Evolutionary conservation across 2,888 invertebrate genomes (phyloP).

Genomic region (Nowickia ferox): DNA sequence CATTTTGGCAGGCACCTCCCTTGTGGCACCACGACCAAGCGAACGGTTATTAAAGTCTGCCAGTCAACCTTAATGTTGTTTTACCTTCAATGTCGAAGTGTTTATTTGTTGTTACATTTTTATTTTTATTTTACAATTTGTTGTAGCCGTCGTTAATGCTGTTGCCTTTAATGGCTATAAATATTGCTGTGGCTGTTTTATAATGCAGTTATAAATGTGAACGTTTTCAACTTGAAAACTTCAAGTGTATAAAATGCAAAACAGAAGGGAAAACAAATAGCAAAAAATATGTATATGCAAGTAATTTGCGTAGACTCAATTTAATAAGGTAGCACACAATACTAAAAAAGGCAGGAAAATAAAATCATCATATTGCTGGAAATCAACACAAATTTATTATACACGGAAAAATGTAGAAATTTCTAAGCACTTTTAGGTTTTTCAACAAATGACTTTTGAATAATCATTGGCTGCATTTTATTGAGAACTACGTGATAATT

Average conservation of each 20-base stretch:
- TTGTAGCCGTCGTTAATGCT: constrained; percentile 38
- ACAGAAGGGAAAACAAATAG: not conserved
- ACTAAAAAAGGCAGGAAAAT: not conserved
- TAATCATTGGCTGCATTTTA: too few relatives aligned
- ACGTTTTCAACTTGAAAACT: constrained; percentile 52
- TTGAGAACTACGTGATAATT: too few relatives aligned
- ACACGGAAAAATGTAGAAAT: too few relatives aligned
- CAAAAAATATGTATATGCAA: constrained; percentile 32
- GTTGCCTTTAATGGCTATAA: constrained; percentile 48
- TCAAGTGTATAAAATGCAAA: constrained; percentile 45
- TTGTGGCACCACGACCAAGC: too few relatives aligned
- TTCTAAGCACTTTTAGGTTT: too few relatives aligned
- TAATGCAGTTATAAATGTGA: constrained; percentile 64
- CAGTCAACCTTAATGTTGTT: constrained; percentile 19
- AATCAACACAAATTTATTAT: not conserved
- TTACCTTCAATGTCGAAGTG: constrained; percentile 41
- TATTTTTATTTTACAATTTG: constrained; percentile 43
- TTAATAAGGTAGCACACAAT: constrained; percentile 21
- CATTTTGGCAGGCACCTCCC: too few relatives aligned
- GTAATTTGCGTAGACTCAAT: constrained; percentile 8
- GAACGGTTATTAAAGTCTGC: not conserved
- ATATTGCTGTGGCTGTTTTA: constrained; percentile 32
- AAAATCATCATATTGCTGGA: constrained; percentile 3
- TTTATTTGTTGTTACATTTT: constrained; percentile 18
- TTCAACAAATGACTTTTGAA: too few relatives aligned